Evolutionary conservation across 2,113 vertebrate genomes (phyloP), one percentile per base, ranked within the genome.

Genomic region (Micromys minutus): DNA sequence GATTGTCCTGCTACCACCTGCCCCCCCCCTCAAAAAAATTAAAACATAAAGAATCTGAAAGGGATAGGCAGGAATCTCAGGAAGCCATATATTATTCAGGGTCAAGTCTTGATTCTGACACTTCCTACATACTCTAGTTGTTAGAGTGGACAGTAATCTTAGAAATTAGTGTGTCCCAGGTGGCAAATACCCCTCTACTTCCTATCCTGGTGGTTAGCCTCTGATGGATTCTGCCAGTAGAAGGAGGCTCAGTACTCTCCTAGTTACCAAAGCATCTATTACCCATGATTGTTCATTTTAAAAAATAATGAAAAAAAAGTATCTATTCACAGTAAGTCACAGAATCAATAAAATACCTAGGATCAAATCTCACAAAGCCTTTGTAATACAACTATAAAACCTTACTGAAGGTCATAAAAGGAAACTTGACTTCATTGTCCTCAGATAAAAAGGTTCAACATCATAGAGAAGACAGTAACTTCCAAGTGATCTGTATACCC

Each of bases 231-330:
- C 16, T n/a, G 29, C 34, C 55, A 36, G 45, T 0, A 22, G 80
- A 65, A 16, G 31, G 24, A 65, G 77, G 34, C 12, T 72, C 74
- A 83, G 15, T 55, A 8, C 15, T 76, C 83, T 57, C 10, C 89
- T 15, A 22, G 26, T 75, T 34, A 91, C 5, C 29, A 42, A 69
- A 19, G 39, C 80, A 75, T 77, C 55, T 88, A 7, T 39, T 50
- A 69, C 61, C 55, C 47, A 85, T 36, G 65, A 93, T n/a, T 65
- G 79, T 7, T 47, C 77, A 5, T 39, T 88, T 77, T 79, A 69
- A 96, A 89, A 93, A n/a, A 86, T 67, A 89, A 67, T 55, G 24
- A 34, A 26, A 47, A 91, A 55, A 90, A 90, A 3, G 5, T 19
- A 52, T 50, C 45, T 76, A 59, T 77, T 91, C 79, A n/a, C 24